A percentile compares a stretch with the other conserved stretches of the same genome.
Conservation (phyloP, 2,888 invertebrate species). For the Zygothrica quintamaculata region DNA sequence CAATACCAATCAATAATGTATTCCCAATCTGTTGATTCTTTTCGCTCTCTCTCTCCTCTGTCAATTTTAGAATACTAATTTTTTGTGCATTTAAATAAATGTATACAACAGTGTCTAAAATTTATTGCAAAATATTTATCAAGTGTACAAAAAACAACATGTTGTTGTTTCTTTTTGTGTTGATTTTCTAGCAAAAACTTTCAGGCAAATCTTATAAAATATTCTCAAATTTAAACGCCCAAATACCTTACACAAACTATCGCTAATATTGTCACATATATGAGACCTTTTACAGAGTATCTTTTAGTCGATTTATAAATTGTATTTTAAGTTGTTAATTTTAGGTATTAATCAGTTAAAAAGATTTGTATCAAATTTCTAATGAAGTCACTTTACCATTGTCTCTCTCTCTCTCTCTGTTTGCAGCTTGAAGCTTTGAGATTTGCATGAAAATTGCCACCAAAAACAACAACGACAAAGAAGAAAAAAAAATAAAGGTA, state of each 20-base stretch:
- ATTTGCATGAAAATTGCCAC: conserved; percentile 72
- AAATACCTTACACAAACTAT: too few species aligned
- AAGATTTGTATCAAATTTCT: background rate
- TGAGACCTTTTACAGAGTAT: background rate
- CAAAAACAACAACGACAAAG: too few species aligned
- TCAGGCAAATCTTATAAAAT: too few species aligned
- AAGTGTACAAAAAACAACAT: too few species aligned
- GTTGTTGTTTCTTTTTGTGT: too few species aligned
- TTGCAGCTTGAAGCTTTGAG: conserved; percentile 50
- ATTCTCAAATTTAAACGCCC: too few species aligned
- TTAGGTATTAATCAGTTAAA: background rate
- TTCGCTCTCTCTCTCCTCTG: too few species aligned
- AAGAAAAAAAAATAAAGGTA: conserved; percentile 65
- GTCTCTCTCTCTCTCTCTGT: conserved; percentile 54
- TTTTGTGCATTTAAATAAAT: background rate
- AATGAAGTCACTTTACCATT: conserved; percentile 19
- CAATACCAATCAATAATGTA: background rate
- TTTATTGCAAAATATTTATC: conserved; percentile 33
- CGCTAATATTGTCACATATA: too few species aligned
- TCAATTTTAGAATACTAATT: conserved; percentile 40
- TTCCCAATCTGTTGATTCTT: conserved; percentile 9
- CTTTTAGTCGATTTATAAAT: background rate
- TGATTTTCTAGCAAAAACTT: too few species aligned
- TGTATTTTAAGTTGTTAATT: background rate
- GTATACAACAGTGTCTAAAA: conserved; percentile 16